Percentiles rank a stretch among this genome's conserved stretches.
Evolutionary conservation across 2,888 invertebrate species (phyloP).

Genomic region (Erannis defoliaria): DNA sequence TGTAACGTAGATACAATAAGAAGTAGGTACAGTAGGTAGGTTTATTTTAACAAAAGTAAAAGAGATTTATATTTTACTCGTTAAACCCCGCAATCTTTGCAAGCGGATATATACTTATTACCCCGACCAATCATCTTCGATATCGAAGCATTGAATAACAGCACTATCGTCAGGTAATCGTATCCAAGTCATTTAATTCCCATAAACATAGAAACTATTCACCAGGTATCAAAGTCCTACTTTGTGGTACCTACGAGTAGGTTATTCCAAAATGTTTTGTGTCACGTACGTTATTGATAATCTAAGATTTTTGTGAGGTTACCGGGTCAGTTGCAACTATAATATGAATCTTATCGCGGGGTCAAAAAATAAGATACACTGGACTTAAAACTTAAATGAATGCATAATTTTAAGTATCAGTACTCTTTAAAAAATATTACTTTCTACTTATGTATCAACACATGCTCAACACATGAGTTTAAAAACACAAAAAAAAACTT

Average conservation of each 20-base stretch:
- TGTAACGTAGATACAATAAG: neutral
- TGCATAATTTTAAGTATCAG: neutral
- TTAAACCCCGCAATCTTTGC: neutral
- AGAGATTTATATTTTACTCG: neutral
- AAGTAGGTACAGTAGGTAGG: neutral
- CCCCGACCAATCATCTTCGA: no score
- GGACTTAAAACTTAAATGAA: neutral
- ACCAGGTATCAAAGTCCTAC: neutral
- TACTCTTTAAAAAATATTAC: neutral
- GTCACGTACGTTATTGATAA: neutral
- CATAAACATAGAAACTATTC: no score
- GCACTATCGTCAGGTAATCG: no score
- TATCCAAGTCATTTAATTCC: no score
- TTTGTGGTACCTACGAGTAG: neutral
- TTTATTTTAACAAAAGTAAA: neutral
- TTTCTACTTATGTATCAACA: neutral
- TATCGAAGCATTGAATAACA: no score
- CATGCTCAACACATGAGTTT: no score
- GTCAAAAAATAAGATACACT: slow-evolving; percentile 10
- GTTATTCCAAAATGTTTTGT: no score
- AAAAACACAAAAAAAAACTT: no score
- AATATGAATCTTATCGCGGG: slow-evolving; percentile 23
- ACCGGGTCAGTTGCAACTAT: slow-evolving; percentile 17
- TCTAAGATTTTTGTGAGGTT: slow-evolving; percentile 6
- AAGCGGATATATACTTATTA: no score